Base-by-base conservation (phyloP, 2,113 vertebrate genomes). In the Chionomys nivalis region DNA sequence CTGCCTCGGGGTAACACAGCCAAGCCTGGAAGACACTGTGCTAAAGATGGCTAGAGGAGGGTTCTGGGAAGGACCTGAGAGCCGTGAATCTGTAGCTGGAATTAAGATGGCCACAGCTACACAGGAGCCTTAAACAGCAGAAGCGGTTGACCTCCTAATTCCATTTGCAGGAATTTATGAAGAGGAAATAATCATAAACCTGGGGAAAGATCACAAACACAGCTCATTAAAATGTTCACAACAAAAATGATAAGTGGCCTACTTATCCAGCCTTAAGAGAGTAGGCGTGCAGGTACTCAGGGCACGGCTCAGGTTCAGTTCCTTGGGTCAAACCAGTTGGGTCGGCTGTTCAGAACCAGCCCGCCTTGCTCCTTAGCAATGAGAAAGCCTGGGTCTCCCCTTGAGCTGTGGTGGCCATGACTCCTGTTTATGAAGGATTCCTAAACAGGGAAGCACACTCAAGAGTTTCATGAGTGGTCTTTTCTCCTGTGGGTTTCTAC, bases 161-260 rank as follows among this genome's bases (percentile, higher is more conserved):
- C 83, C 90, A 86, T 73, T 89, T 42, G 55, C 79, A 78, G 68
- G 61, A n/a, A 95, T 90, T 95, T 94, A 90, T 78, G 39, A 42
- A 72, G 23, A 78, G 68, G 58, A 47, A 91, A 90, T 63, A 75
- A 93, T 68, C 49, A 75, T 95, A 90, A 95, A 83, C 89, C 12
- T 28, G 65, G 52, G 52, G 3, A 86, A 82, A 89, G 86, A 87
- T 90, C 75, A 73, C 89, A 78, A 94, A 73, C 49, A 78, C 6
- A 44, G 68, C 39, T 89, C 89, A 78, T 94, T 90, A 94, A 87
- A 92, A 75, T 73, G 52, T 70, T 91, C 87, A 63, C 11, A 61
- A 23, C 70, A 58, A 87, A 81, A 87, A 61, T 16, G 23, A 14
- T 39, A 73, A 92, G 61, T 75, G 44, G 17, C 68, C 68, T 73